Evolutionary conservation across 2,797 vertebrate species (phyloP).

Genomic region (Heliangelus exortis): DNA sequence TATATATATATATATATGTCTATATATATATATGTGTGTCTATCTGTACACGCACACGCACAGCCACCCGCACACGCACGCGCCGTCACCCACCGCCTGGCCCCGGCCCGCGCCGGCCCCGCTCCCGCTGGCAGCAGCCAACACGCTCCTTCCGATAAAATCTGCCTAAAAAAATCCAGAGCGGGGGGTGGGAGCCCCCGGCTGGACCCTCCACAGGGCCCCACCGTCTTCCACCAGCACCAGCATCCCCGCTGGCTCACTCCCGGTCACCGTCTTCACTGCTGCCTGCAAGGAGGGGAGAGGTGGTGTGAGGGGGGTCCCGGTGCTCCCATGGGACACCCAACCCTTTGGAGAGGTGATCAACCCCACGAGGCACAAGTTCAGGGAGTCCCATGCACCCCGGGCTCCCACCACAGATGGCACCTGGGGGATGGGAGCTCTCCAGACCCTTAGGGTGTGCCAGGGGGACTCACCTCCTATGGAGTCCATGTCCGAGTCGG

Average conservation of each 20-base stretch:
- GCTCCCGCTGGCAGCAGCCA: conserved; percentile 58
- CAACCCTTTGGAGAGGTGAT: fast-evolving
- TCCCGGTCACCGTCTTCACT: conserved; percentile 84
- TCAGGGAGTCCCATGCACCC: fast-evolving
- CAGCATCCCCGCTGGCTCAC: conserved; percentile 20
- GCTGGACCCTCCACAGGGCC: background rate
- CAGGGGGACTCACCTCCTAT: conserved; percentile 83
- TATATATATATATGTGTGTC: background rate
- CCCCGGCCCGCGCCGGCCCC: background rate
- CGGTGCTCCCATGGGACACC: fast-evolving
- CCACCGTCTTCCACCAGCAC: background rate
- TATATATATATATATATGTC: conserved; percentile 63
- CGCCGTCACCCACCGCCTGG: conserved; percentile 42
- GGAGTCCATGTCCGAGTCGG: conserved; percentile 87
- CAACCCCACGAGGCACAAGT: fast-evolving
- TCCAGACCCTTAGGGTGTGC: fast-evolving
- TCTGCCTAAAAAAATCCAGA: conserved; percentile 39
- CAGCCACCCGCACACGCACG: conserved; percentile 39
- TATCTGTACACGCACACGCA: conserved; percentile 43
- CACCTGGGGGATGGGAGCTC: fast-evolving
- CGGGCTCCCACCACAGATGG: fast-evolving
- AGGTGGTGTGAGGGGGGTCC: background rate
- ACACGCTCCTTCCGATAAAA: conserved; percentile 26
- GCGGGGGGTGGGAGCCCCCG: background rate
- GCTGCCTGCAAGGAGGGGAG: conserved; percentile 76